These are phyloP conservation scores for Ceratosolen solmsi DNA, from an alignment of 1,140 invertebrate genomes.

Conservation along the genomic window DNA sequence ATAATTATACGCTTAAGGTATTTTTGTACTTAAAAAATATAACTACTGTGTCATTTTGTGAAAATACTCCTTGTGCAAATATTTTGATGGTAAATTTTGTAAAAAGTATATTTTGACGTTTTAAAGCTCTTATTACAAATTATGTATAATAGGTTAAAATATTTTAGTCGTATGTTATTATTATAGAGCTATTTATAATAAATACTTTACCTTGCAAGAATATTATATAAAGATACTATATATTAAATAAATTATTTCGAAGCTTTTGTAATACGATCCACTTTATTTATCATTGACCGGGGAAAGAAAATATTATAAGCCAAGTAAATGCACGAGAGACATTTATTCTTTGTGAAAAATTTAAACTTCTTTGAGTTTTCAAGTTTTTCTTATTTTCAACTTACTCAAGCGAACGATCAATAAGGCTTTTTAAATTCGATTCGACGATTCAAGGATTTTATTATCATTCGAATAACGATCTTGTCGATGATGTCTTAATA, in stretches of 20 bases:
- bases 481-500: neutral
- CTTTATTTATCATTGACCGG: neutral
- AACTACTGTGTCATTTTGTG: too few relatives aligned
- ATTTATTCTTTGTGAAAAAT: conserved; percentile 36
- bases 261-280: neutral
- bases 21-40: too few relatives aligned
- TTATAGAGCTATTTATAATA: neutral
- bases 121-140: neutral
- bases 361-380: conserved; percentile 8
- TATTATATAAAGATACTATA: neutral
- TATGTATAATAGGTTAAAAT: conserved; percentile 16
- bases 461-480: neutral
- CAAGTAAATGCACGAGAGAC: neutral
- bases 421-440: neutral
- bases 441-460: neutral
- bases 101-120: neutral
- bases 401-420: neutral
- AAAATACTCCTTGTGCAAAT: too few relatives aligned
- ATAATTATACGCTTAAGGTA: too few relatives aligned
- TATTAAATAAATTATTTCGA: neutral
- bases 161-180: neutral
- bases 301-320: conserved; percentile 5
- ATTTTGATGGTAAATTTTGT: neutral
- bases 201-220: neutral
- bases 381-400: conserved; percentile 33